These are phyloP conservation scores for Glyptemys insculpta DNA, from an alignment of 2,797 vertebrate genomes.

Conservation along the genomic window DNA sequence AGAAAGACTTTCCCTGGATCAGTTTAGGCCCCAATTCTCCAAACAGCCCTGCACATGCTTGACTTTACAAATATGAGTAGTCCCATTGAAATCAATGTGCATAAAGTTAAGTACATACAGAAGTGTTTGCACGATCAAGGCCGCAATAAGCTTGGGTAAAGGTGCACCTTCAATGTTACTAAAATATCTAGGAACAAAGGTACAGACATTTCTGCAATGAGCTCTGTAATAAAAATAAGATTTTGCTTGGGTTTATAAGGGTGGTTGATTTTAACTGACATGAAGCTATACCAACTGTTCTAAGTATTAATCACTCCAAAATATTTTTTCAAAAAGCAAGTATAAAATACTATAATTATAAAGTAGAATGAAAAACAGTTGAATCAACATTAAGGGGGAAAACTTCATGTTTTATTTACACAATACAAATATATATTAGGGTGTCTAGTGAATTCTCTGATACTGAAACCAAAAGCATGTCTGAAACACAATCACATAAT, in stretches of 20 bases:
- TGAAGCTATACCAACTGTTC: background rate
- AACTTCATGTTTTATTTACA: accelerated
- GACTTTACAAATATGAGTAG: accelerated
- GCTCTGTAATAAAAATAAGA: background rate
- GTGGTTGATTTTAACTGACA: background rate
- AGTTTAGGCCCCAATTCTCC: background rate
- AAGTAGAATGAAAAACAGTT: background rate
- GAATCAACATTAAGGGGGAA: accelerated
- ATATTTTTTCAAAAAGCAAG: background rate
- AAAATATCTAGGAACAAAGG: background rate
- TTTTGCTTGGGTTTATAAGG: accelerated
- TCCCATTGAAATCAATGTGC: accelerated
- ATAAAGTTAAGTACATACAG: background rate
- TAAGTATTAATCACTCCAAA: background rate
- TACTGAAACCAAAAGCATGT: accelerated
- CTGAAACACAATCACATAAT: accelerated
- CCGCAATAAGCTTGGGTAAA: accelerated
- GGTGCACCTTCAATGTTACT: background rate
- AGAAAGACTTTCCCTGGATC: background rate
- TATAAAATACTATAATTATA: background rate
- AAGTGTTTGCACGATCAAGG: background rate
- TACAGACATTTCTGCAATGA: background rate
- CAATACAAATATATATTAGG: accelerated
- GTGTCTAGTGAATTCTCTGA: background rate
- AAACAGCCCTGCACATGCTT: background rate